Evolutionary conservation across 2,113 vertebrate genomes (phyloP).

Genomic region (Ctenomys sociabilis): DNA sequence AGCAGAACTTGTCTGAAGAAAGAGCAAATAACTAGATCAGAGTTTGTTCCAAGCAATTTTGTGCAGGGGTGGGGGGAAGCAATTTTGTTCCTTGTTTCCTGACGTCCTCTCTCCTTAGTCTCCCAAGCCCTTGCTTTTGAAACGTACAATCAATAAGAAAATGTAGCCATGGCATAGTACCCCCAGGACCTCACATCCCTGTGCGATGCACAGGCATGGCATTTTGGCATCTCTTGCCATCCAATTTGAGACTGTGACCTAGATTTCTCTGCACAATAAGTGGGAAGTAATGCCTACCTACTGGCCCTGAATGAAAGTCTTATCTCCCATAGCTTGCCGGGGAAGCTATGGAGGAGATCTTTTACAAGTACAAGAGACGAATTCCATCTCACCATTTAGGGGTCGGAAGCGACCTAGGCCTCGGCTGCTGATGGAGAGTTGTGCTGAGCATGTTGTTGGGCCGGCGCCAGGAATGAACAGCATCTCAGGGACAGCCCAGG

Average conservation of each 20-base stretch:
- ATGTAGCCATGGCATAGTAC: background rate
- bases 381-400: background rate
- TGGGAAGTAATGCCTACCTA: background rate
- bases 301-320: background rate
- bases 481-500: background rate
- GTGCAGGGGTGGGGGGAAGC: background rate
- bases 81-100: background rate
- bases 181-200: background rate
- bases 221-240: background rate
- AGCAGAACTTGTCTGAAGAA: background rate
- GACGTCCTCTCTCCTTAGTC: background rate
- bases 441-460: background rate
- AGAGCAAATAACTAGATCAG: background rate
- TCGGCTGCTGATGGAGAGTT: background rate
- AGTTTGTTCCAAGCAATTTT: slow-evolving; percentile 1
- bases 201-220: background rate
- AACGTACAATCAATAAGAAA: background rate
- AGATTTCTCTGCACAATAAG: slow-evolving; percentile 9
- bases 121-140: slow-evolving; percentile 32
- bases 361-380: background rate
- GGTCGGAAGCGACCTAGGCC: background rate
- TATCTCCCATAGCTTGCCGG: background rate
- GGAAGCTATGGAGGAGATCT: background rate
- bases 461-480: background rate
- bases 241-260: background rate